Conservation (phyloP, 2,113 vertebrate genomes). For the Nothocercus nigrocapillus region DNA sequence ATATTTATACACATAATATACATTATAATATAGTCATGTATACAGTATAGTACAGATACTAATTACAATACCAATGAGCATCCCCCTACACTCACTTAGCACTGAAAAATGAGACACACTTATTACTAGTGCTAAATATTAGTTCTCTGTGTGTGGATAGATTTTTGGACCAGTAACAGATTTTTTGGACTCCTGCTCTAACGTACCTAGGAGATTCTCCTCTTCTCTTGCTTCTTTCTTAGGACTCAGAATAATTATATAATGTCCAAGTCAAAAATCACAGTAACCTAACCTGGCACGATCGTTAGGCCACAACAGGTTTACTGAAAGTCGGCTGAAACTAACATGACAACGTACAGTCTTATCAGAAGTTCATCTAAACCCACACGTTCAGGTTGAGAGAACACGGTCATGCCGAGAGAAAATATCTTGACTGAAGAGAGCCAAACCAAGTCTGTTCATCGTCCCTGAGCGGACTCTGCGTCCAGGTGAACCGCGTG, state of each 20-base stretch:
- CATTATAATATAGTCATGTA: background rate
- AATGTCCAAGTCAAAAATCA: background rate
- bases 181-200: background rate
- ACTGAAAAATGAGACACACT: background rate
- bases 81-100: background rate
- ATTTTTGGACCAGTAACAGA: background rate
- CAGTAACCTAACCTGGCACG: background rate
- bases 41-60: background rate
- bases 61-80: background rate
- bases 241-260: background rate
- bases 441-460: background rate
- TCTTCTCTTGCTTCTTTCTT: background rate
- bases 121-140: background rate
- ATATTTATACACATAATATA: background rate
- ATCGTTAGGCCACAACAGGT: background rate
- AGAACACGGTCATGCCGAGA: background rate
- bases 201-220: background rate
- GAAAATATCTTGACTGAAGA: background rate
- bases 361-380: background rate
- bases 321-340: background rate
- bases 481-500: background rate
- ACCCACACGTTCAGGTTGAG: background rate
- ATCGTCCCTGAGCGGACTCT: background rate
- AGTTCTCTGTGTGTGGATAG: background rate
- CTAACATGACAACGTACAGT: fast-evolving